These are phyloP conservation scores for Vanessa tameamea DNA, from an alignment of 1,140 invertebrate genomes.

Conservation along the genomic window DNA sequence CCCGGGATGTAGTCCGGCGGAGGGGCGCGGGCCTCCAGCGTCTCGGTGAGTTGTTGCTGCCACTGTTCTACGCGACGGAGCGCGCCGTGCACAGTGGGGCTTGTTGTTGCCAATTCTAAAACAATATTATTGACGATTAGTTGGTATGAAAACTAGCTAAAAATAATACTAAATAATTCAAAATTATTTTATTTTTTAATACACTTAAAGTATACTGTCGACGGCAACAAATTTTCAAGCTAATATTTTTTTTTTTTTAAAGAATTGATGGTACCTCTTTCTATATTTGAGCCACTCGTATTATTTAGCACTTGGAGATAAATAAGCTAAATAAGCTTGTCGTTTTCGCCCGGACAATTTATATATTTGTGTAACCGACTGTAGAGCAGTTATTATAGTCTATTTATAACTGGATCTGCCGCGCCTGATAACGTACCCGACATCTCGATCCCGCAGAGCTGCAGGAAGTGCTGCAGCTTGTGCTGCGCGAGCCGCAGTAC, in stretches of 20 bases:
- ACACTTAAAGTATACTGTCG: too few relatives aligned
- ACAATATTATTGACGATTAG: constrained; percentile 21
- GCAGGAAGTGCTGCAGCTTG: constrained; percentile 86
- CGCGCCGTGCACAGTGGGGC: constrained; percentile 95
- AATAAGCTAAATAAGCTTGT: too few relatives aligned
- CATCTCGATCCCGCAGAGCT: constrained; percentile 93
- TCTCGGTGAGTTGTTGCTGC: constrained; percentile 89
- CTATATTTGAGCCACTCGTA: too few relatives aligned
- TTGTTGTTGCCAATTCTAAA: constrained; percentile 94
- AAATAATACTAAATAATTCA: too few relatives aligned
- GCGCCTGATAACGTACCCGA: constrained; percentile 83
- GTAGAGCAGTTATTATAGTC: neutral
- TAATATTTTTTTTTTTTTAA: too few relatives aligned
- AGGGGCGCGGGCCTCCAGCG: constrained; percentile 88
- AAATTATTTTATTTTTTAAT: too few relatives aligned
- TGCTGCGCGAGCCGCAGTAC: constrained; percentile 91
- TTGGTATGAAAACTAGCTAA: too few relatives aligned
- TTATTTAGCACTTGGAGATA: too few relatives aligned
- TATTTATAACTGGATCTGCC: neutral
- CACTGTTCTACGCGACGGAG: constrained; percentile 93
- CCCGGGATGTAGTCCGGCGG: constrained; percentile 92
- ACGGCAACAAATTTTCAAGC: too few relatives aligned
- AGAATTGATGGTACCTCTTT: too few relatives aligned
- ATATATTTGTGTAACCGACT: too few relatives aligned
- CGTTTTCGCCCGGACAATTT: too few relatives aligned